Percentiles rank a stretch among this genome's conserved stretches.
These are phyloP conservation scores for Pogonocichla stellata DNA, from an alignment of 2,113 vertebrate genomes.

Conservation along the genomic window DNA sequence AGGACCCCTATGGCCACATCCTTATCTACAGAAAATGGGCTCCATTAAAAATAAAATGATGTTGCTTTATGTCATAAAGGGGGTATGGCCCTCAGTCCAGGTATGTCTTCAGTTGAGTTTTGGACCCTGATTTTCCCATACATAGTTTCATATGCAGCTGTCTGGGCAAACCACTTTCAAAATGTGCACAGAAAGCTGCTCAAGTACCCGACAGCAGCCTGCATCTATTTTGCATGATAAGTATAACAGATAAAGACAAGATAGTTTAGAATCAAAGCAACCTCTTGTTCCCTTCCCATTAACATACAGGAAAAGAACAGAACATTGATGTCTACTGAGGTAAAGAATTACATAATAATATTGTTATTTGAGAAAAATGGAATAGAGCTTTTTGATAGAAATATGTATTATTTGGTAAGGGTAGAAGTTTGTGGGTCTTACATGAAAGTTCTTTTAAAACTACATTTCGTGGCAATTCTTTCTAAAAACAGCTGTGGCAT, in stretches of 20 bases:
- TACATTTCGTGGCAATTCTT: neutral
- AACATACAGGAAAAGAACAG: neutral
- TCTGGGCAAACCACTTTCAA: neutral
- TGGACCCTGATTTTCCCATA: neutral
- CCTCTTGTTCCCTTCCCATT: neutral
- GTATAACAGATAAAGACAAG: neutral
- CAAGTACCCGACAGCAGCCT: neutral
- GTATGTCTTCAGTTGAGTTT: neutral
- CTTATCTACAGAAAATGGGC: neutral
- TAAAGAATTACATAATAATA: neutral
- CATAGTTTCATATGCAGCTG: neutral
- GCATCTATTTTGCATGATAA: neutral
- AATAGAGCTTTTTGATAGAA: neutral
- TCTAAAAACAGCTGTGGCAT: neutral
- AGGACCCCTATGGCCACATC: neutral
- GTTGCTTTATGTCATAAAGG: neutral
- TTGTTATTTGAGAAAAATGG: neutral
- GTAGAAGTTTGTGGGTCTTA: neutral
- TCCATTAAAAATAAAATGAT: neutral
- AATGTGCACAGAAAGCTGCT: neutral
- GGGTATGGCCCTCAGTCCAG: neutral
- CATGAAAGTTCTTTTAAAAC: neutral
- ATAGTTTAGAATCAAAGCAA: neutral
- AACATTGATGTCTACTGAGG: neutral
- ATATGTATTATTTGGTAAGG: neutral